Evolutionary conservation across 2,113 vertebrate genomes (phyloP).

Genomic region (Aix galericulata): DNA sequence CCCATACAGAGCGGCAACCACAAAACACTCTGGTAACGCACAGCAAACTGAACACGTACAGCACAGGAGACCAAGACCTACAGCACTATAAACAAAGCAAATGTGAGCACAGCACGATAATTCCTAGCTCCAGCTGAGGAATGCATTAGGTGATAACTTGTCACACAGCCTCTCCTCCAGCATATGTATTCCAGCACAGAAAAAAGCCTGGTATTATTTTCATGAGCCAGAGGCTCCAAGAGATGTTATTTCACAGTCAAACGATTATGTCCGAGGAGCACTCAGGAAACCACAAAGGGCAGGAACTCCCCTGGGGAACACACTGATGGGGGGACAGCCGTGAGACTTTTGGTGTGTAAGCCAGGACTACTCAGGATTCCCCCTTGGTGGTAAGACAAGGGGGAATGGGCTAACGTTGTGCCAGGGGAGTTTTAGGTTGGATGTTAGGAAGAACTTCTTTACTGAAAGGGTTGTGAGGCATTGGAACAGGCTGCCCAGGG

Average conservation of each 20-base stretch:
- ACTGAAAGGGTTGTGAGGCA: no score
- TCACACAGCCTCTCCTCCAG: background rate
- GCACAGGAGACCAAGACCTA: background rate
- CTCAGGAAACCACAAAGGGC: background rate
- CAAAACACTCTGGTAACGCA: background rate
- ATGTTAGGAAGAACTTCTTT: no score
- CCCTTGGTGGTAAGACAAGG: no score
- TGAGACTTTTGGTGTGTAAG: background rate
- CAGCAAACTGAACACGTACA: background rate
- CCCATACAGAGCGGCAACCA: accelerated
- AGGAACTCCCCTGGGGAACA: background rate
- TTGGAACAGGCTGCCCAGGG: no score
- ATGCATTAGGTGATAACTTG: background rate
- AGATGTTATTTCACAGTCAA: background rate
- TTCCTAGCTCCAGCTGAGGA: background rate
- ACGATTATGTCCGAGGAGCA: background rate
- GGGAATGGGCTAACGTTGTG: no score
- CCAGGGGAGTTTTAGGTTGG: no score
- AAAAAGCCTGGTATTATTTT: background rate
- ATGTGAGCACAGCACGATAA: background rate
- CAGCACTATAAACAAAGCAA: background rate
- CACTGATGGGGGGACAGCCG: background rate
- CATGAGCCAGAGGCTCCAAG: background rate
- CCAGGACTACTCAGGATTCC: background rate
- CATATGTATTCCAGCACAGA: accelerated